Percentiles rank a stretch among this genome's conserved stretches.
Evolutionary conservation across 2,113 vertebrate species (phyloP).

Genomic region (Choloepus hoffmanni): DNA sequence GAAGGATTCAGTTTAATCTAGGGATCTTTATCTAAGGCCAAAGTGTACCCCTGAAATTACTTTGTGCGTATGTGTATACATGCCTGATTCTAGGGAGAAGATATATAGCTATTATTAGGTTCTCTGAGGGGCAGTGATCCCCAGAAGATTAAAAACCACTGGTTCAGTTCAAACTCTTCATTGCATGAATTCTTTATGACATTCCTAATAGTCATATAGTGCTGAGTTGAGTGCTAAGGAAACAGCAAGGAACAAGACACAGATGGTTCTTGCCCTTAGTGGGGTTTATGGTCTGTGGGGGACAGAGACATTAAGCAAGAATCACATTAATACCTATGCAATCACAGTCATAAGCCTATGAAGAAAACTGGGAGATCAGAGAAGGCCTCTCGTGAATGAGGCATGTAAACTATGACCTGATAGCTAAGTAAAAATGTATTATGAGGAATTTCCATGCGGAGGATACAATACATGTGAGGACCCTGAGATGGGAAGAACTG

Average conservation of each 20-base stretch:
- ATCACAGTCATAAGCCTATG: not conserved
- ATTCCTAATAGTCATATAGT: not conserved
- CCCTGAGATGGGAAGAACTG: not conserved
- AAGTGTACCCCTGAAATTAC: not conserved
- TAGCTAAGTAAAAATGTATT: not conserved
- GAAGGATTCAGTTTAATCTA: not conserved
- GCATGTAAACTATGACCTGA: not conserved
- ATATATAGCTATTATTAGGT: not conserved
- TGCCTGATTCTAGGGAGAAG: not conserved
- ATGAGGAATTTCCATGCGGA: not conserved
- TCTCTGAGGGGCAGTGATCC: not conserved
- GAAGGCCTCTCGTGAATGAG: constrained; percentile 19
- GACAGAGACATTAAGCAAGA: not conserved
- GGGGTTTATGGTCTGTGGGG: not conserved
- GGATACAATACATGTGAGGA: not conserved
- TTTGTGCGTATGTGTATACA: not conserved
- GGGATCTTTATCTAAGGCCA: not conserved
- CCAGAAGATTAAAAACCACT: not conserved
- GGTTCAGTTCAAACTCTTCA: not conserved
- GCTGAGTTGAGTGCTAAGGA: not conserved
- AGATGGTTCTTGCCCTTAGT: not conserved
- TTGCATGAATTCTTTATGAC: not conserved
- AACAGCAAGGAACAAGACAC: not conserved
- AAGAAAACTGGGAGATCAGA: not conserved
- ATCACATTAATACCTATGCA: not conserved